Evolutionary conservation across 2,888 invertebrate species (phyloP).

Genomic region (Prosapia bicincta): DNA sequence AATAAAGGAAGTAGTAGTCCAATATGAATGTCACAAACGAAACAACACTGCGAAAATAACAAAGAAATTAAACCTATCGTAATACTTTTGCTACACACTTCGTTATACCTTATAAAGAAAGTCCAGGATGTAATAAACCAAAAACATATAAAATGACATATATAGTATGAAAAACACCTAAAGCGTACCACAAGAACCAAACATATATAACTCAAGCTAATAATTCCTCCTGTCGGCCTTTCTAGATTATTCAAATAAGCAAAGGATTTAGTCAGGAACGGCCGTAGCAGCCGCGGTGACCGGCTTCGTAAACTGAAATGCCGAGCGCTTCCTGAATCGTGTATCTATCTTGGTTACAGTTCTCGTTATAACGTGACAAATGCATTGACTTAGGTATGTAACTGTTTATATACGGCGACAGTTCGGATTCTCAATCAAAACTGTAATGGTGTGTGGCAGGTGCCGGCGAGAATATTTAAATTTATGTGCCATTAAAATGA

Average conservation of each 20-base stretch:
- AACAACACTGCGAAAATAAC: too few relatives aligned
- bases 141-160: too few relatives aligned
- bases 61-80: too few relatives aligned
- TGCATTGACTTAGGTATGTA: neutral
- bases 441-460: neutral
- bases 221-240: neutral
- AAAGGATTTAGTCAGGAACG: neutral
- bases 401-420: neutral
- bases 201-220: too few relatives aligned
- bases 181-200: too few relatives aligned
- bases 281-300: neutral
- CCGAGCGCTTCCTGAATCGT: neutral
- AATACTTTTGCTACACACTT: too few relatives aligned
- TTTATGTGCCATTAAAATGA: too few relatives aligned
- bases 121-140: too few relatives aligned
- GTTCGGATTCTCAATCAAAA: neutral
- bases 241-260: neutral
- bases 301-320: neutral
- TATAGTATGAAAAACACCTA: too few relatives aligned
- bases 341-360: neutral
- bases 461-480: neutral
- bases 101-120: too few relatives aligned
- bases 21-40: too few relatives aligned
- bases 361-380: neutral
- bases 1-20: too few relatives aligned